Evolutionary conservation across 2,113 vertebrate species (phyloP).

Genomic region (Corvus hawaiiensis): DNA sequence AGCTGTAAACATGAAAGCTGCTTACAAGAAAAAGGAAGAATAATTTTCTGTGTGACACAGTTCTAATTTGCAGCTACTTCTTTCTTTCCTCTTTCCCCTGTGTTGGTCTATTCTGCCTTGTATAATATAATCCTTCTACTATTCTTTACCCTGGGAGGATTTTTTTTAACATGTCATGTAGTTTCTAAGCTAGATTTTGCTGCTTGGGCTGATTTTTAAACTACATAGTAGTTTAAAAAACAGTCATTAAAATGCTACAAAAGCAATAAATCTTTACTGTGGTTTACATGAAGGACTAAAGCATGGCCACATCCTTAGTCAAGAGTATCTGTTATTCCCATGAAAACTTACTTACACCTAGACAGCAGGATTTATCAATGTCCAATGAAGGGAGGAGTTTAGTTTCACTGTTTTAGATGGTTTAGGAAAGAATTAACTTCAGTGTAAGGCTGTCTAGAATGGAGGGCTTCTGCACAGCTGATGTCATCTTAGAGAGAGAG

Average conservation of each 20-base stretch:
- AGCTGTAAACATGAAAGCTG: neutral
- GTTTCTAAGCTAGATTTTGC: neutral
- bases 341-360: neutral
- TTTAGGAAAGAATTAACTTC: neutral
- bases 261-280: neutral
- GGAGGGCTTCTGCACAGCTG: neutral
- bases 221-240: too few species aligned
- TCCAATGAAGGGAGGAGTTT: neutral
- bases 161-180: neutral
- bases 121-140: neutral
- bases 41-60: neutral
- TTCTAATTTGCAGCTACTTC: neutral
- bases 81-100: neutral
- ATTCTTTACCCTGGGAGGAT: neutral
- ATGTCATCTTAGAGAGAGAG: neutral
- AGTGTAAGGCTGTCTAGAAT: neutral
- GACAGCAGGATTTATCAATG: neutral
- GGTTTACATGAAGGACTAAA: neutral
- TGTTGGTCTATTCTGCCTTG: neutral
- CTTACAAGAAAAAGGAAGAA: neutral
- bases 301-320: neutral
- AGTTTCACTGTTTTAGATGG: neutral
- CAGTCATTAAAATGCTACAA: too few species aligned
- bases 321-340: neutral
- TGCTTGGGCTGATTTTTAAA: neutral